phyloP scores from a whole-genome alignment of 2,113 vertebrate species.

The Indicator maculatus region DNA sequence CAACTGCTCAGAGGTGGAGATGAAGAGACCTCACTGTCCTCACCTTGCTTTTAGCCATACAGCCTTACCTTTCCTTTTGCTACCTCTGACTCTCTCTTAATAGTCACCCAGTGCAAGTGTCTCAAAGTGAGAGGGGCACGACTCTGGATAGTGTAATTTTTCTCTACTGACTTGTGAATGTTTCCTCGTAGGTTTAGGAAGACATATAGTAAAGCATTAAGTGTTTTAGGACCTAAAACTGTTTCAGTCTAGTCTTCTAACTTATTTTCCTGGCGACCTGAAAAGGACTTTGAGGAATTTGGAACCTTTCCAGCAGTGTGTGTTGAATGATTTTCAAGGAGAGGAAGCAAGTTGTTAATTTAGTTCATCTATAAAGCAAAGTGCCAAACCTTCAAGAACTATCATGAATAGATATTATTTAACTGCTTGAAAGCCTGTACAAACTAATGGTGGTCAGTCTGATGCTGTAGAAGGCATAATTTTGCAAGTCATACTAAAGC shows the following conservation, averaged over 20 bases:
- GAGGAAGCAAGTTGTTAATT: neutral
- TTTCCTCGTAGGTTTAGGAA: neutral
- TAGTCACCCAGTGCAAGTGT: neutral
- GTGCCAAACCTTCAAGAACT: neutral
- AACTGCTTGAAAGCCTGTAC: neutral
- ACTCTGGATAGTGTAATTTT: neutral
- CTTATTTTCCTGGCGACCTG: neutral
- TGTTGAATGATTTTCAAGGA: neutral
- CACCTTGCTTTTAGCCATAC: neutral
- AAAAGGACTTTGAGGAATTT: neutral
- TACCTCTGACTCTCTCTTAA: neutral
- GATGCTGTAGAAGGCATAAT: neutral
- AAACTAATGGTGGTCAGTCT: neutral
- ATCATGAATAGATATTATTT: neutral
- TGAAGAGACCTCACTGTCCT: neutral
- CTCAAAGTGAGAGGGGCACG: accelerated
- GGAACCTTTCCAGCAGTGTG: neutral
- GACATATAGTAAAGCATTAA: neutral
- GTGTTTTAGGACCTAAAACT: neutral
- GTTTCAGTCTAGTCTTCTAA: neutral
- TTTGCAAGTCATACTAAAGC: neutral
- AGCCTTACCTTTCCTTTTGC: neutral
- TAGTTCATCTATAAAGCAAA: neutral
- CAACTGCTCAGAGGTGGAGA: neutral
- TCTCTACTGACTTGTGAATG: neutral